Conservation (phyloP, 2,888 invertebrate species). For the Eucriotettix oculatus region DNA sequence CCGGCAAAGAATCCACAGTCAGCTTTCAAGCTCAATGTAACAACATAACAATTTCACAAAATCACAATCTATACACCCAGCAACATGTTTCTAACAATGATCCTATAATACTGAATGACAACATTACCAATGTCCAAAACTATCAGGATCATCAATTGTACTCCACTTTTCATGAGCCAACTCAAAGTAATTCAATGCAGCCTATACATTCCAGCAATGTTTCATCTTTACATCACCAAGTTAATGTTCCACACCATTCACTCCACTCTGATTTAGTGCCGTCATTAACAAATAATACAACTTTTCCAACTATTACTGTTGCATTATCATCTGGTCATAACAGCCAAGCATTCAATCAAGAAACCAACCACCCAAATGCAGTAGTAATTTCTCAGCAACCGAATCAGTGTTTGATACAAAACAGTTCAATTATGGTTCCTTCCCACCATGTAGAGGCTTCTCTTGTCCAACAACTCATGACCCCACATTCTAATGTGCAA, state of each 20-base stretch:
- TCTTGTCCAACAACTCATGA: constrained; percentile 3
- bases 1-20: constrained; percentile 4
- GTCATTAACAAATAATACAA: too few relatives aligned
- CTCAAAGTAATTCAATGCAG: neutral
- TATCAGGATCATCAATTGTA: neutral
- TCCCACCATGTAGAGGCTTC: neutral
- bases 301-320: neutral
- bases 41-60: constrained; percentile 8
- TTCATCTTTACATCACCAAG: neutral
- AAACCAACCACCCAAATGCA: neutral
- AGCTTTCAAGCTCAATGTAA: constrained; percentile 12
- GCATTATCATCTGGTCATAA: neutral
- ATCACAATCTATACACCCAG: constrained; percentile 10
- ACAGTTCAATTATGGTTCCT: neutral
- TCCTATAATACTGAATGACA: constrained; percentile 15
- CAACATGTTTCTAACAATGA: constrained; percentile 7
- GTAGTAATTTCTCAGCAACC: neutral
- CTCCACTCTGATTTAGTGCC: too few relatives aligned
- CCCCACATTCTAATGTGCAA: neutral
- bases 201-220: neutral
- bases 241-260: too few relatives aligned
- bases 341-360: neutral
- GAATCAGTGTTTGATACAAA: neutral
- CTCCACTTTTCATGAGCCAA: constrained; percentile 1
- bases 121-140: neutral